Base-by-base conservation (phyloP, 37 sponge, comb jelly and placozoan species). In the Oscarella lobularis region DNA sequence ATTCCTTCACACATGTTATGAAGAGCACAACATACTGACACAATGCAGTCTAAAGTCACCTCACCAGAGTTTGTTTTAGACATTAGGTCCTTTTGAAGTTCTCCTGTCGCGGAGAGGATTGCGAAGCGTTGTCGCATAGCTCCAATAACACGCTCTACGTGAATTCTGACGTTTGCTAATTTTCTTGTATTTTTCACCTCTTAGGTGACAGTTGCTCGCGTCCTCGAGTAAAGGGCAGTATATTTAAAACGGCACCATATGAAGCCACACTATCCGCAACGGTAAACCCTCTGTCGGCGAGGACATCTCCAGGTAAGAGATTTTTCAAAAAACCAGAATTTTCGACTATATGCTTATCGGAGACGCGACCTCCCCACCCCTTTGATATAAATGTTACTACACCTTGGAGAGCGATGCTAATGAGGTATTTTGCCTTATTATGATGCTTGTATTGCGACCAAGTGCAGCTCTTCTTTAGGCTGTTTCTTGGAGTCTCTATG, bases 211-310 rank as follows among this genome's bases (percentile, higher is more conserved):
- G n/a, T n/a, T n/a, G n/a, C n/a, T n/a, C n/a, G n/a, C n/a, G n/a
- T n/a, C n/a, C n/a, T n/a, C n/a, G n/a, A n/a, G n/a, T n/a, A n/a
- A n/a, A n/a, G n/a, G n/a, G n/a, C n/a, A n/a, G n/a, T n/a, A n/a
- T n/a, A n/a, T n/a, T n/a, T n/a, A n/a, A n/a, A n/a, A n/a, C 41
- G 20, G 80, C 79, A 74, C 75, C 65, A 73, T 66, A 83, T 30
- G 74, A 38, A 36, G 76, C 76, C 31, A 74, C 79, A 74, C 55
- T 20, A 38, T 83, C 79, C 38, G 68, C 33, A 0, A 83, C 38
- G 2, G 32, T 78, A 41, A 83, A 79, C 31, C 84, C 84, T 20
- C 79, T 20, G 37, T 79, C 84, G 29, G 84, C 84, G 34, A 79
- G 67, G 35, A 83, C 67, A 9, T 78, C 84, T 68, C 79, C 84